Base-by-base conservation (phyloP, 2,113 vertebrate genomes). In the Tricholaema leucomelas region DNA sequence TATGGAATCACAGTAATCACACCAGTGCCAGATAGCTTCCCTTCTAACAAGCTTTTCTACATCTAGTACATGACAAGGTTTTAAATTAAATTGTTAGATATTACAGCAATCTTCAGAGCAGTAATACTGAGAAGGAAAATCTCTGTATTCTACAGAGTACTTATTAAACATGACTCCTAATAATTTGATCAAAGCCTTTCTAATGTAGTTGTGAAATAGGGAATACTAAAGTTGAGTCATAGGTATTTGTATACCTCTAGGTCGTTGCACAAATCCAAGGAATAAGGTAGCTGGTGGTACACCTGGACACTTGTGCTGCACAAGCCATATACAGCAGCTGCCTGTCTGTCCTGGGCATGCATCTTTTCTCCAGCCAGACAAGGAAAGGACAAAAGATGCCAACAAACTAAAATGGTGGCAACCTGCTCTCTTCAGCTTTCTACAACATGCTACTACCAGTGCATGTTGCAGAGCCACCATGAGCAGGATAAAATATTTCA, bases 211-310 rank as follows among this genome's bases (percentile, higher is more conserved):
- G 9, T 27, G 46, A 86, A 88, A 60, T 42, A 64, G 67, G 5
- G 8, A 83, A 48, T 40, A 76, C 40, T 23, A 67, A 40, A 85
- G 81, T 16, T 9, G 9, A 35, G 12, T 15, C 82, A 44, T 0
- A 3, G 7, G 7, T 60, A 10, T 78, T 63, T 67, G 18, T 50
- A 31, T 33, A 33, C 2, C 20, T 64, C 33, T 25, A 24, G 44
- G 19, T 31, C 28, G 8, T 21, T 61, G 48, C 10, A 54, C 5
- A 48, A 70, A 42, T 20, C 8, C 21, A 35, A 80, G 23, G 20
- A 3, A 31, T 20, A 69, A 48, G 10, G 24, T 30, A 82, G 31
- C 28, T 2, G 4, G 19, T 0, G 0, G 35, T 8, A 67, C 2
- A 4, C 14, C 4, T 17, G 44, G 40, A 17, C 15, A 27, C 35